phyloP scores from a whole-genome alignment of 2,888 invertebrate genomes.

The Limnephilus rhombicus region DNA sequence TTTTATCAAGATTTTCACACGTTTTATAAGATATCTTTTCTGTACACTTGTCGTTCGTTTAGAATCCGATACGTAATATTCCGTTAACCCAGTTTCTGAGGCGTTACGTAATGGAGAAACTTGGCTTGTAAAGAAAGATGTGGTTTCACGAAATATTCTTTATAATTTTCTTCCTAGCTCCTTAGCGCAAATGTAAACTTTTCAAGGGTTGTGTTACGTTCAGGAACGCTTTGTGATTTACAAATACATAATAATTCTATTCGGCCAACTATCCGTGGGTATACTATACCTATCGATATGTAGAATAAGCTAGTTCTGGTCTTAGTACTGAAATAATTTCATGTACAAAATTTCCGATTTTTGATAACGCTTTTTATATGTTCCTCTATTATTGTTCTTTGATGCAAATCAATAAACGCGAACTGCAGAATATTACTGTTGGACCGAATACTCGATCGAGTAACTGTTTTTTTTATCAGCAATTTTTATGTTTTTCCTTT shows the following conservation, averaged over 20 bases:
- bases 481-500: not conserved
- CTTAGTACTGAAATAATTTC: constrained; percentile 3
- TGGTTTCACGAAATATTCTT: not conserved
- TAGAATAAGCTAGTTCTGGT: not conserved
- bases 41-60: not conserved
- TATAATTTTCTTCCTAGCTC: not conserved
- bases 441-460: not conserved
- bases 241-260: not conserved
- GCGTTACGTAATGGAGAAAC: not conserved
- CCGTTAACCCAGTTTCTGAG: not conserved
- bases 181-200: constrained; percentile 20
- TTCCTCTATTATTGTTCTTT: constrained; percentile 24
- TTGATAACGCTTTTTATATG: not conserved
- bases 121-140: not conserved
- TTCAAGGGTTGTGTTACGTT: not conserved
- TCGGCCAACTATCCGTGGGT: constrained; percentile 1
- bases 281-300: not conserved
- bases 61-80: not conserved
- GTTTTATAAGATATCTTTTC: not conserved
- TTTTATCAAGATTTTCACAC: not conserved
- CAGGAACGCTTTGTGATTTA: not conserved
- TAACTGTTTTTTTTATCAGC: not conserved
- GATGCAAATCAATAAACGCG: constrained; percentile 12
- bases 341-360: not conserved
- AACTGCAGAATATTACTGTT: not conserved